Evolutionary conservation across 1,140 invertebrate genomes (phyloP), one percentile per base, ranked within the genome.

Genomic region (Drosophila bifasciata): DNA sequence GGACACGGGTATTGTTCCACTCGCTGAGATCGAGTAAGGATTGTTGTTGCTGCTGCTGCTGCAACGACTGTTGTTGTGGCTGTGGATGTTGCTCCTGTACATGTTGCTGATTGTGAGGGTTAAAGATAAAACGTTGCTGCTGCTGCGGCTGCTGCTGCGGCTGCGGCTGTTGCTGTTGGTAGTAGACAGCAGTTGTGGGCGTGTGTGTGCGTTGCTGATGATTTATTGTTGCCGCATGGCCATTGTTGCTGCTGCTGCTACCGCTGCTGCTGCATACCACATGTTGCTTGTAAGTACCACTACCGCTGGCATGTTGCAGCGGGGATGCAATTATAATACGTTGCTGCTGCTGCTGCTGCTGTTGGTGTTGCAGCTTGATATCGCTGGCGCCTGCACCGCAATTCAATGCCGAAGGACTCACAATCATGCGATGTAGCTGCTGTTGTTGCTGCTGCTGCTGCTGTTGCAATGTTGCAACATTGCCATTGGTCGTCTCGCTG

Each of bases 1-100:
- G 93, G 71, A 98, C 96, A 78, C 97, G 93, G 91, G 98, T 97
- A 80, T 97, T 96, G 67, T 95, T 94, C 97, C 97, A 99, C 91
- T 98, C 97, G 80, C 94, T 95, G 75, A 99, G 93, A 92, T 98
- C 96, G 77, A 98, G 94, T 68, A 70, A 52, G 77, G 79, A 69
- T 62, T 79, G 80, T 51, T 69, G 76, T 23, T 64, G 78, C 13
- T 60, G 79, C 13, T 59, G 78, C 94, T 95, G 72, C 98, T 93
- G 53, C 56, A 59, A 41, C 48, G 69, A 78, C 63, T 84, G 73
- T 15, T 75, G 58, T 50, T 52, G 90, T 5, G 32, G 89, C 69
- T 57, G 84, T 56, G 46, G 45, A 32, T 49, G 44, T 49, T 66
- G 50, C 57, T 72, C 52, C 50, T 56, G 90, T 55, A 50, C 89